These are phyloP conservation scores for Octomys mimax DNA, from an alignment of 2,797 vertebrate species.

Conservation along the genomic window DNA sequence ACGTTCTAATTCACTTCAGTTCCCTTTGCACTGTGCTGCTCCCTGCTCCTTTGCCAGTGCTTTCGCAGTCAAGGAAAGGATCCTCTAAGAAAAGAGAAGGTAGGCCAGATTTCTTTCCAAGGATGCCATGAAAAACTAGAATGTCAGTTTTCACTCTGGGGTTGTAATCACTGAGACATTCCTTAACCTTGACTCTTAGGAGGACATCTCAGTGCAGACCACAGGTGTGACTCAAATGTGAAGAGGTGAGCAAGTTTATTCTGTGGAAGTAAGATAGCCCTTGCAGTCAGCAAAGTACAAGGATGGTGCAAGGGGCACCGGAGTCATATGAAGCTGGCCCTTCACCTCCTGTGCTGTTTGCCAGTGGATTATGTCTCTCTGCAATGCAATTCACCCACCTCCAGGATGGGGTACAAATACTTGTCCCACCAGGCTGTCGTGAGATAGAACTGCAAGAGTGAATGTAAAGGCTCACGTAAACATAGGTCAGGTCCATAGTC, in stretches of 20 bases:
- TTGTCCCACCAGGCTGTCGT: background rate
- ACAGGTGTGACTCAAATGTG: background rate
- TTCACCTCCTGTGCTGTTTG: constrained; percentile 9
- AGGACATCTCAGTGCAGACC: background rate
- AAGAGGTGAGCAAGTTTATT: background rate
- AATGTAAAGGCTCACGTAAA: background rate
- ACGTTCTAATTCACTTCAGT: constrained; percentile 11
- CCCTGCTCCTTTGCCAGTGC: background rate
- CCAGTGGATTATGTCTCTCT: background rate
- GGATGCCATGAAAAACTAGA: background rate
- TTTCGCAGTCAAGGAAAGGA: background rate
- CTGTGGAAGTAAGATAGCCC: background rate
- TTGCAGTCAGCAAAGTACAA: background rate
- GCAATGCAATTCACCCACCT: background rate
- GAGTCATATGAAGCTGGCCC: background rate
- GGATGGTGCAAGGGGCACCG: background rate
- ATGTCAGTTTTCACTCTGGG: background rate
- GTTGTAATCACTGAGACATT: background rate
- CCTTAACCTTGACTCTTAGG: background rate
- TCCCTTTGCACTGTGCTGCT: background rate
- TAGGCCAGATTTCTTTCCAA: constrained; percentile 28
- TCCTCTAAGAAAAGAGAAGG: background rate
- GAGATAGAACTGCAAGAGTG: background rate
- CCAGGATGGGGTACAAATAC: constrained; percentile 11
- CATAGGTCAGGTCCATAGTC: background rate